Base-by-base conservation (phyloP, 2,797 vertebrate genomes). In the Buceros bicornis region DNA sequence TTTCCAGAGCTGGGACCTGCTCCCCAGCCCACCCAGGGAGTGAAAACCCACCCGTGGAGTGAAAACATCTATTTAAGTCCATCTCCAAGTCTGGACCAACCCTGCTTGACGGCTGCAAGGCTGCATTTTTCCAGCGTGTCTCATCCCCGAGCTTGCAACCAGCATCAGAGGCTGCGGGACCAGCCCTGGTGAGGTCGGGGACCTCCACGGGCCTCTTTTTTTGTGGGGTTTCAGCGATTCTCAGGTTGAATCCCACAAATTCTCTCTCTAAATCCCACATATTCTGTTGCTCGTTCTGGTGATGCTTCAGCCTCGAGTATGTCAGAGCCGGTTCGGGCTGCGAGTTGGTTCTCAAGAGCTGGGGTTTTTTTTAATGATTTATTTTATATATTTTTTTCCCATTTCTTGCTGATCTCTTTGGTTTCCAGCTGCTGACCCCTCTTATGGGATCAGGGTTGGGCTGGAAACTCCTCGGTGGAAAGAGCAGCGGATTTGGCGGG, bases 351-450 rank as follows among this genome's bases (percentile, higher is more conserved):
- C 31, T 65, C 28, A 22, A 69, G 64, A 65, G 22, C 60, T 94
- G 29, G 2, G 21, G 10, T 8, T 45, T 67, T 28, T 11, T 6
- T 2, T 7, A 56, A 13, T 4, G 1, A 20, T 3, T 56, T 6
- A 18, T 79, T 35, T 92, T 16, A 24, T 26, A 2, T 54, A 21
- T 26, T 26, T 60, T 42, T 11, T 15, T 5, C 16, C 25, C 18
- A 9, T 25, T 50, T 58, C 56, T 79, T 74, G 88, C 67, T 90
- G 8, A 86, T 62, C 47, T 79, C 51, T 33, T n/a, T 11, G 7
- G 8, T 82, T 90, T 73, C 51, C 88, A 80, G 79, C 90, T 90
- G 71, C 85, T 91, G 87, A 70, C 85, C 80, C 54, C 58, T 72
- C 17, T 22, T 67, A 29, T 47, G 79, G 85, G 92, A 83, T 74